phyloP scores from a whole-genome alignment of 2,888 invertebrate genomes.

The Megaustenia siamemsis region DNA sequence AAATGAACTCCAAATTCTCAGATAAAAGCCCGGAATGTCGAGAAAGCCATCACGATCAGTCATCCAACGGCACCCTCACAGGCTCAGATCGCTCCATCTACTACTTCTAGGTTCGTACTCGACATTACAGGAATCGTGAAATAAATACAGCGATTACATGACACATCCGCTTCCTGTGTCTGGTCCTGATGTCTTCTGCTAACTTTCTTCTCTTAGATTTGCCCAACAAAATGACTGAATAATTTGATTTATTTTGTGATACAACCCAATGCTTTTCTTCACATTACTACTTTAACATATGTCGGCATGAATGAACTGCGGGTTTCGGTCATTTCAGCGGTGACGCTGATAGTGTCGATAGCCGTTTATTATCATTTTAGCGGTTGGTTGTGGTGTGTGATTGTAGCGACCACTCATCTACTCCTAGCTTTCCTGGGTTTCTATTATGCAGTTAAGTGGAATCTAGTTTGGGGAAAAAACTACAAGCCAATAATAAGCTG shows the following conservation, averaged over 20 bases:
- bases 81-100: too few relatives aligned
- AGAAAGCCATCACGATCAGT: too few relatives aligned
- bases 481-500: conserved; percentile 63
- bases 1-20: too few relatives aligned
- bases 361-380: conserved; percentile 52
- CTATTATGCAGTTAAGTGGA: conserved; percentile 69
- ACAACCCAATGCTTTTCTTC: too few relatives aligned
- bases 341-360: conserved; percentile 11
- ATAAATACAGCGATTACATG: not conserved
- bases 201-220: too few relatives aligned
- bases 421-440: conserved; percentile 61
- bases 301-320: conserved; percentile 4
- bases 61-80: too few relatives aligned
- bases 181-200: not conserved
- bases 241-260: too few relatives aligned
- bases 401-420: conserved; percentile 59
- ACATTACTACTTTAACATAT: too few relatives aligned
- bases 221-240: too few relatives aligned
- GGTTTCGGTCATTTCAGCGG: not conserved
- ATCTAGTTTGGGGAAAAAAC: conserved; percentile 67
- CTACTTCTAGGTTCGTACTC: too few relatives aligned
- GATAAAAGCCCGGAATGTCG: too few relatives aligned
- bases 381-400: conserved; percentile 61
- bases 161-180: not conserved
- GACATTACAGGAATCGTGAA: too few relatives aligned